Base-by-base conservation (phyloP, 2,888 invertebrate species). In the Furcula furcula region DNA sequence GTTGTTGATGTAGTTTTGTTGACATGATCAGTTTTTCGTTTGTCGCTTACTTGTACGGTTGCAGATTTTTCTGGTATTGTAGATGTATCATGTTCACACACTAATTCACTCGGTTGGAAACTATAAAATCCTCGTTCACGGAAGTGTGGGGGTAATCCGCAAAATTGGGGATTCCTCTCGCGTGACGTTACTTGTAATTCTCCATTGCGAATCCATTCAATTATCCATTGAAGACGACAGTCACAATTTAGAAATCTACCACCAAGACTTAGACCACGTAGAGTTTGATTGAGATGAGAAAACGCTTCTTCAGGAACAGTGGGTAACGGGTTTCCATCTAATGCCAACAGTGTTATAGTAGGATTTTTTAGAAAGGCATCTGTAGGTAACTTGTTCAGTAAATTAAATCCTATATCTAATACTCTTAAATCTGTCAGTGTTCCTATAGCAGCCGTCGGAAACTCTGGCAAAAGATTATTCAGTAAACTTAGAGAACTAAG, bases 151-250 rank as follows among this genome's bases (percentile, higher is more conserved):
- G 97, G 97, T 52, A 93, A 93, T 7, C 97, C 97, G 66, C 97
- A 97, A 77, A 97, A 97, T 76, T 97, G 97, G 4, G 97, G 97
- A 76, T 95, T 96, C 57, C 96, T 90, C 78, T 97, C 97, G 25
- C 97, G 91, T 46, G 97, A 97, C 7, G 97, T 97, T 11, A 97
- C 97, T 90, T 97, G 97, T 22, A 97, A 89, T 71, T 97, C 97
- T 7, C 94, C 94, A 47, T 93, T 93, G 32, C 93, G 91, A 55
- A 97, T 96, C 97, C 97, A 97, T 67, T 97, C 94, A 40, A 95
- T 93, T 39, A 97, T 94, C 97, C 97, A 97, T 5, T 93, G 91
- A 29, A 97, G 78, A 37, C 94, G 92, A 74, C 97, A 97, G 70
- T 97, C 97, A 67, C 97, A 97, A 54, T 94, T 94, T 16, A 97